Evolutionary conservation across 2,888 invertebrate genomes (phyloP).

Genomic region (Argynnis bischoffii): DNA sequence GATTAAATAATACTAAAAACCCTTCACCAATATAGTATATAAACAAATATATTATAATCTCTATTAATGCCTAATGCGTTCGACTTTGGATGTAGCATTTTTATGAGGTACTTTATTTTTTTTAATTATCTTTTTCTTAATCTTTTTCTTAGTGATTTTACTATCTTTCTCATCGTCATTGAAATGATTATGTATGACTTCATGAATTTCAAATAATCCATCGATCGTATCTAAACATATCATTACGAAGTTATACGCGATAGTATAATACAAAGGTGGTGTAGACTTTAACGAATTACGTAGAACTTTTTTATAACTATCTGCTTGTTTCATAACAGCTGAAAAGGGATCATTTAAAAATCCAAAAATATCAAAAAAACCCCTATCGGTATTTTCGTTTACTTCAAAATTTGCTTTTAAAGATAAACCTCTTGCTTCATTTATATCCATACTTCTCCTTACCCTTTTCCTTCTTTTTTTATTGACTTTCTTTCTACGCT

Average conservation of each 20-base stretch:
- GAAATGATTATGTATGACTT: constrained; percentile 51
- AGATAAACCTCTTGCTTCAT: constrained; percentile 4
- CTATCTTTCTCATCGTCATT: constrained; percentile 39
- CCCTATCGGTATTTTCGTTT: constrained; percentile 38
- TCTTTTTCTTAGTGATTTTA: constrained; percentile 40
- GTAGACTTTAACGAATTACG: constrained; percentile 52
- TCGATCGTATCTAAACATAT: constrained; percentile 64
- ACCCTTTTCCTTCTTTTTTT: constrained; percentile 52
- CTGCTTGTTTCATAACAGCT: constrained; percentile 49
- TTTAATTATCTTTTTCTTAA: constrained; percentile 32
- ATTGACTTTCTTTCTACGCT: constrained; percentile 47
- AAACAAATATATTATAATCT: not conserved
- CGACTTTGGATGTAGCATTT: constrained; percentile 14
- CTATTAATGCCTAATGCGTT: not conserved
- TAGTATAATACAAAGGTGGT: constrained; percentile 61
- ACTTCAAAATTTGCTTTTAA: not conserved
- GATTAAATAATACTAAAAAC: constrained; percentile 33
- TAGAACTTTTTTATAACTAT: constrained; percentile 54
- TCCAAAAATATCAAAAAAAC: constrained; percentile 51
- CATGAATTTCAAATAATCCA: constrained; percentile 56
- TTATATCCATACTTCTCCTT: constrained; percentile 48
- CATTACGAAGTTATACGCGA: constrained; percentile 61
- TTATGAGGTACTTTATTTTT: constrained; percentile 7
- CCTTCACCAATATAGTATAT: constrained; percentile 45
- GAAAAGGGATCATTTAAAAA: constrained; percentile 53